Base-by-base conservation (phyloP, 2,888 invertebrate species). In the Megaustenia siamemsis region DNA sequence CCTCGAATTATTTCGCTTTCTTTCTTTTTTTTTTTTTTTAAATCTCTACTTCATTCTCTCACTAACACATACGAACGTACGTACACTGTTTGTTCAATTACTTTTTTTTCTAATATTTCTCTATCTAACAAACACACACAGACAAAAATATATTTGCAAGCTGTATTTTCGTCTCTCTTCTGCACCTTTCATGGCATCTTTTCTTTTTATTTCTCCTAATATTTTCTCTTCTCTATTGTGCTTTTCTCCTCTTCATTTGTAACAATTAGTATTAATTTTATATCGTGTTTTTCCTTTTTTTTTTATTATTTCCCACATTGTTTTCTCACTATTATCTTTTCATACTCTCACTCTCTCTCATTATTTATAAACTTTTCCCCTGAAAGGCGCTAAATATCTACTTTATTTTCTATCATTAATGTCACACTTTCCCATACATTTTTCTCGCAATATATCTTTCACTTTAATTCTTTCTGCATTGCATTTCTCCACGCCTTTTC, bases 161-260 rank as follows among this genome's bases (percentile, higher is more conserved):
- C 49, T 49, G 10, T 49, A 8, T 49, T 49, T 18, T 49, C 49
- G 10, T 49, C 49, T 18, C 49, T 49, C 49, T 24, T 60, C 12
- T 24, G 12, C 60, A 10, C 63, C 24, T 35, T 49, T 49, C 49
- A 28, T 49, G 49, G 5, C n/a, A 10, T 24, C n/a, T 10, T 6
- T 24, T 60, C 60, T 6, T 60, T 60, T n/a, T 21, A 6, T 24
- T 24, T 60, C n/a, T 24, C 24, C n/a, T n/a, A 21, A n/a, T n/a
- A n/a, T n/a, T n/a, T 60, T n/a, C 24, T n/a, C 60, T n/a, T 60
- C 60, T 60, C 24, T n/a, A 6, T 60, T n/a, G 6, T 60, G 21
- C n/a, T 60, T n/a, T 60, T 60, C 60, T 38, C 71, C 71, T 71
- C 71, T 35, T 49, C 60, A 6, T 60, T 24, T n/a, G 5, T 60